A percentile compares a stretch with the other conserved stretches of the same genome.
These are phyloP conservation scores for Vulpes ferrilata DNA, from an alignment of 2,113 vertebrate species.

Conservation along the genomic window DNA sequence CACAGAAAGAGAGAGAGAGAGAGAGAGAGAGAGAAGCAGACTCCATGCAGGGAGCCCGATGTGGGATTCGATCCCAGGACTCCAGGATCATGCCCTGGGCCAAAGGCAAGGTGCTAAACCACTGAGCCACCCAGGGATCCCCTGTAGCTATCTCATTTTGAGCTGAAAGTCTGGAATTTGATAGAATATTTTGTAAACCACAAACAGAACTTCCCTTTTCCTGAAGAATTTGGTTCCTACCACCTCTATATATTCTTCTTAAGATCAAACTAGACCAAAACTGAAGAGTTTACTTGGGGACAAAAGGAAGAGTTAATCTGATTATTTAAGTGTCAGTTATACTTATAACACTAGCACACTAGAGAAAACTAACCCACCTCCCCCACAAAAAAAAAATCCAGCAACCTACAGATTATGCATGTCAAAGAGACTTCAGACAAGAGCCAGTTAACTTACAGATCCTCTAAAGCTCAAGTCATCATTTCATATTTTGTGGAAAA, in stretches of 20 bases:
- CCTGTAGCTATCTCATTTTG: conserved; percentile 17
- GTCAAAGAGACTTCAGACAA: not conserved
- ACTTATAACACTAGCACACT: not conserved
- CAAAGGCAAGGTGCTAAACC: no score
- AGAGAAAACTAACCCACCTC: not conserved
- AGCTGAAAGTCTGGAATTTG: conserved; percentile 11
- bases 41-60: no score
- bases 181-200: not conserved
- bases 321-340: not conserved
- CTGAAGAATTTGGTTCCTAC: conserved; percentile 7
- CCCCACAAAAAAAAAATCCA: not conserved
- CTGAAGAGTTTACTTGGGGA: not conserved
- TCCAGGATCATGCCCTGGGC: no score
- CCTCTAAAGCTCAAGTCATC: not conserved
- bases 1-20: no score
- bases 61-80: no score
- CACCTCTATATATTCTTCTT: not conserved
- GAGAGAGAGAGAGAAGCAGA: no score
- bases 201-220: conserved; percentile 15
- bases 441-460: not conserved
- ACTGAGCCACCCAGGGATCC: no score
- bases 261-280: not conserved
- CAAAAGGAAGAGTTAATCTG: not conserved
- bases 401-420: not conserved
- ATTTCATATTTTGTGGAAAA: conserved; percentile 7